These are phyloP conservation scores for Fulmarus glacialis DNA, from an alignment of 2,113 vertebrate species.

Conservation along the genomic window DNA sequence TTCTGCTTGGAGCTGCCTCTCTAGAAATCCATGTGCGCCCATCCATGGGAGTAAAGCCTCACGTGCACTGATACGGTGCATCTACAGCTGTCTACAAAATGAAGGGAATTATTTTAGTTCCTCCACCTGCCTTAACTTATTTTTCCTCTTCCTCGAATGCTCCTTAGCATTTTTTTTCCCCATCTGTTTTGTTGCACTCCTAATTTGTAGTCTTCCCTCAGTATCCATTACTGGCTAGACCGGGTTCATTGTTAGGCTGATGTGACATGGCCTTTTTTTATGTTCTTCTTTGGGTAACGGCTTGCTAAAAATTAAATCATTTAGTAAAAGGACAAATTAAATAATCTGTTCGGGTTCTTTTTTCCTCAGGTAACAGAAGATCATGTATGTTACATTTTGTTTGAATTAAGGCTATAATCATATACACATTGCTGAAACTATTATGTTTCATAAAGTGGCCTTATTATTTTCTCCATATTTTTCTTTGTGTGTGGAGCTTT, in stretches of 20 bases:
- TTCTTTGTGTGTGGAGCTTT: not conserved
- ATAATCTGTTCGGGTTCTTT: not conserved
- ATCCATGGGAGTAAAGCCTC: not conserved
- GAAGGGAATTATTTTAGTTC: not conserved
- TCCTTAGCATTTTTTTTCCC: not conserved
- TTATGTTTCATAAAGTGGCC: not conserved
- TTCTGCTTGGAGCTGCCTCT: not conserved
- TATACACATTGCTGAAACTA: not conserved
- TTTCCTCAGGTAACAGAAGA: not conserved
- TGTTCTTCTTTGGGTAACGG: not conserved
- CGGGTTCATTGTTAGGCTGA: not conserved
- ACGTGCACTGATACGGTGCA: accelerated
- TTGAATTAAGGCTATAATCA: conserved; percentile 24
- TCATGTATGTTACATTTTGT: not conserved
- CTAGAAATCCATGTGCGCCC: not conserved
- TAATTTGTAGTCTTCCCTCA: not conserved
- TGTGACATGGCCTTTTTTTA: not conserved
- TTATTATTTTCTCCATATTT: conserved; percentile 31
- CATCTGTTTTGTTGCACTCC: not conserved
- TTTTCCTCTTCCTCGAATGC: not conserved
- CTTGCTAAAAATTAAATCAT: not conserved
- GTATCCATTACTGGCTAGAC: not conserved
- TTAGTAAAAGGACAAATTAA: conserved; percentile 17
- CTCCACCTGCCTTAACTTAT: not conserved
- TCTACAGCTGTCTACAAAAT: not conserved